Base-by-base conservation (phyloP, 2,113 vertebrate genomes). In the Pollachius pollachius region DNA sequence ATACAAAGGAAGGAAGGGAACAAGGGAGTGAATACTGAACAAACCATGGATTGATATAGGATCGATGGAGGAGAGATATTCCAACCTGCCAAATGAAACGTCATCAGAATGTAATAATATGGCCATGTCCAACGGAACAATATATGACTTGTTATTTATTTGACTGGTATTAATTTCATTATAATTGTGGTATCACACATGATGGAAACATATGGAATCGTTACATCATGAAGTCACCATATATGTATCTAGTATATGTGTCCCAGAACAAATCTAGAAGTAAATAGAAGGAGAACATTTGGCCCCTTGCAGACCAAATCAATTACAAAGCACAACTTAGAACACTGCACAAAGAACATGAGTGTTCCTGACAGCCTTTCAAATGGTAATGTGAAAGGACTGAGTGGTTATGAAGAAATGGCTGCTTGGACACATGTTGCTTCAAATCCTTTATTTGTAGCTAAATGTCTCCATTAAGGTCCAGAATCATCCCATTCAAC, bases 91-190 rank as follows among this genome's bases (percentile, higher is more conserved):
- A 34, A 34, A 34, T 34, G 4, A 34, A 34, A 34, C 6, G 6
- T 34, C 4, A 34, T 5, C 3, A 7, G 30, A 73, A 70, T 15
- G 30, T 56, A 18, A 76, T 48, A 58, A 76, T 67, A 3, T 5
- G 37, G 62, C 67, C 75, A 77, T 76, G 67, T 71, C 34, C 25
- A 59, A 70, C 71, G 62, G 76, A 75, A 66, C 19, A 12, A 73
- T 81, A 78, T 59, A 61, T 54, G 59, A 0, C 41, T 48, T 48
- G 6, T 48, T 3, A 11, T 41, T 48, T 48, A 9, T 48, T 2
- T 9, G 8, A 48, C 41, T 48, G 41, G 1, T 48, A 48, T 48
- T 48, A 6, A 48, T 48, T 48, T 48, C 8, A 13, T 48, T 48
- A 9, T 48, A 6, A 48, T 48, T 48, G 41, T 13, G 41, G 41